Conservation (phyloP, 1,140 invertebrate species). For the Coelopa frigida region DNA sequence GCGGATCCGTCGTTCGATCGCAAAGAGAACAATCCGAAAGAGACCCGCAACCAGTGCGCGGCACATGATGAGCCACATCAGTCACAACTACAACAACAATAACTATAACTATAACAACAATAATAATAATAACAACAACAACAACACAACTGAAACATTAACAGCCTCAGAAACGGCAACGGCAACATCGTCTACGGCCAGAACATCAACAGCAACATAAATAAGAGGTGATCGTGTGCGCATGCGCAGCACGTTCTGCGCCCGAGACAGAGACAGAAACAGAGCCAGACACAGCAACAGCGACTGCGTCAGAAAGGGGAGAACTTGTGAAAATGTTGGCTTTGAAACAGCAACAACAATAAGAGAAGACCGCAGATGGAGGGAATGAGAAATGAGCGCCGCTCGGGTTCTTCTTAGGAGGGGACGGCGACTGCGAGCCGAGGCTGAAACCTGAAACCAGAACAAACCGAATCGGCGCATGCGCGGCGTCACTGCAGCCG, state of each 20-base stretch:
- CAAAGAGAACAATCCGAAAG: background rate
- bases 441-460: too few species aligned
- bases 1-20: too few species aligned
- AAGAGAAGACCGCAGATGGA: conserved; percentile 1
- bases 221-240: conserved; percentile 9
- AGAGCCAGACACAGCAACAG: background rate
- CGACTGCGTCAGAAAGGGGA: background rate
- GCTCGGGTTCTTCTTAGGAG: too few species aligned
- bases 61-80: too few species aligned
- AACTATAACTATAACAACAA: conserved; percentile 4
- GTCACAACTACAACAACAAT: too few species aligned
- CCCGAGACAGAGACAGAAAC: conserved; percentile 2
- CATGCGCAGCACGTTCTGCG: conserved; percentile 11
- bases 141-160: background rate
- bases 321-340: too few species aligned
- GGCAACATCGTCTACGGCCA: too few species aligned
- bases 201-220: background rate
- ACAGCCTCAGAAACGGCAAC: too few species aligned
- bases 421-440: too few species aligned
- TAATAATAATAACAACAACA: background rate
- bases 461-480: too few species aligned
- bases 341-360: background rate
- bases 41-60: too few species aligned
- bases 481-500: too few species aligned
- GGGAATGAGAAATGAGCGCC: conserved; percentile 2